These are phyloP conservation scores for Drosophila sp. DNA, from an alignment of 1,140 invertebrate species.

Conservation along the genomic window DNA sequence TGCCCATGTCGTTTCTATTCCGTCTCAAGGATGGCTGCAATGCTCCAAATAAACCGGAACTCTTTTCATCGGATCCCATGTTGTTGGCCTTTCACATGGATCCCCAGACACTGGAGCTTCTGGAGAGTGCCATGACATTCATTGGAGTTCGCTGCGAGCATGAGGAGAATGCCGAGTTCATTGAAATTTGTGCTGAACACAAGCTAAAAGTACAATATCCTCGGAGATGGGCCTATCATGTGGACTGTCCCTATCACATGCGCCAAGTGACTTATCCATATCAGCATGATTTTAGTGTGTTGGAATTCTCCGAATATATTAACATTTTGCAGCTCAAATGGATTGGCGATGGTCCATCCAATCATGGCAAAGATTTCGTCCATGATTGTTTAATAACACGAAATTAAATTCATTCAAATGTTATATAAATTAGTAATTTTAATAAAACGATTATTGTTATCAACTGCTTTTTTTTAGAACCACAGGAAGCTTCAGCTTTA, in stretches of 20 bases:
- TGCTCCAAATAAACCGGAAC: neutral
- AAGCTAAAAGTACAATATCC: neutral
- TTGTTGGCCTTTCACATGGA: slow-evolving; percentile 29
- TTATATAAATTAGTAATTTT: too few relatives aligned
- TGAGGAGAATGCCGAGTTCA: neutral
- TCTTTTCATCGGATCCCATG: slow-evolving; percentile 21
- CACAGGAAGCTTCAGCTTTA: too few relatives aligned
- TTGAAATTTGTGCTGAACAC: neutral
- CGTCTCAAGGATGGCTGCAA: slow-evolving; percentile 12
- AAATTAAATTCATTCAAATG: too few relatives aligned
- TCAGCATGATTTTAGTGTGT: slow-evolving; percentile 1
- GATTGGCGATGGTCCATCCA: slow-evolving; percentile 2
- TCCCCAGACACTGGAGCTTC: neutral
- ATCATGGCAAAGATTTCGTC: neutral
- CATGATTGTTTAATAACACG: neutral
- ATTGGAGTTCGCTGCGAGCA: slow-evolving; percentile 23
- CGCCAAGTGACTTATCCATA: slow-evolving; percentile 3
- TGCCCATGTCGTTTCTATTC: slow-evolving; percentile 33
- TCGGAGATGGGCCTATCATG: slow-evolving; percentile 31
- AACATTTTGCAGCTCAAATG: slow-evolving; percentile 23
- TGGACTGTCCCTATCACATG: slow-evolving; percentile 30
- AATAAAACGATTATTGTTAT: too few relatives aligned
- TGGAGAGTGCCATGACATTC: slow-evolving; percentile 25
- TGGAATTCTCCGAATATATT: slow-evolving; percentile 15
- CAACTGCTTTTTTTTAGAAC: too few relatives aligned